Conservation (phyloP, 2,797 vertebrate genomes). For the Mycteria americana region DNA sequence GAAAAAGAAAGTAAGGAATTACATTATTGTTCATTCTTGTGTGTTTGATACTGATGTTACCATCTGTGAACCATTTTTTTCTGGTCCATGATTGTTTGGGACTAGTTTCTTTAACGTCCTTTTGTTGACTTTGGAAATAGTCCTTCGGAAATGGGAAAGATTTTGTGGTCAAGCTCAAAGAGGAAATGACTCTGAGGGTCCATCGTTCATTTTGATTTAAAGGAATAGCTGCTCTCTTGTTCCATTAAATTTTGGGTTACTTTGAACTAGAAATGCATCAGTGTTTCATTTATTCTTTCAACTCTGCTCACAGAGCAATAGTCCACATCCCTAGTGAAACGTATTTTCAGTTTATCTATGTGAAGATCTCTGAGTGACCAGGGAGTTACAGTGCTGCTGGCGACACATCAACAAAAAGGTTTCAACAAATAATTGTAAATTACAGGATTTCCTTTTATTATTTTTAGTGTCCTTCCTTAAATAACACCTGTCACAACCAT, state of each 20-base stretch:
- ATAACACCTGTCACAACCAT: not conserved
- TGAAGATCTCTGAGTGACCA: not conserved
- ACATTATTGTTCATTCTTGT: not conserved
- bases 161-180: slow-evolving; percentile 4
- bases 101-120: not conserved
- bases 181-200: not conserved
- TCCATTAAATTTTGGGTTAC: not conserved
- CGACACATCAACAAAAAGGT: not conserved
- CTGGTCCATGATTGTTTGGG: not conserved
- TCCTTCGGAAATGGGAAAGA: not conserved
- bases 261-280: not conserved
- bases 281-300: not conserved
- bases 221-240: not conserved
- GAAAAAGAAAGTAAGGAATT: not conserved
- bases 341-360: not conserved
- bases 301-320: not conserved
- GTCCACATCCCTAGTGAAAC: not conserved
- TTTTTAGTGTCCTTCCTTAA: not conserved
- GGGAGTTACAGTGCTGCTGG: not conserved
- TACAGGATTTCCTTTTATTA: not conserved
- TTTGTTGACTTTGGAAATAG: slow-evolving; percentile 12
- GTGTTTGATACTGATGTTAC: not conserved
- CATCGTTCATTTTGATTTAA: not conserved
- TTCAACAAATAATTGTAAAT: not conserved
- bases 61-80: not conserved